A percentile compares a stretch with the other conserved stretches of the same genome.
Evolutionary conservation across 2,797 vertebrate genomes (phyloP).

Genomic region (Sphaeramia orbicularis): DNA sequence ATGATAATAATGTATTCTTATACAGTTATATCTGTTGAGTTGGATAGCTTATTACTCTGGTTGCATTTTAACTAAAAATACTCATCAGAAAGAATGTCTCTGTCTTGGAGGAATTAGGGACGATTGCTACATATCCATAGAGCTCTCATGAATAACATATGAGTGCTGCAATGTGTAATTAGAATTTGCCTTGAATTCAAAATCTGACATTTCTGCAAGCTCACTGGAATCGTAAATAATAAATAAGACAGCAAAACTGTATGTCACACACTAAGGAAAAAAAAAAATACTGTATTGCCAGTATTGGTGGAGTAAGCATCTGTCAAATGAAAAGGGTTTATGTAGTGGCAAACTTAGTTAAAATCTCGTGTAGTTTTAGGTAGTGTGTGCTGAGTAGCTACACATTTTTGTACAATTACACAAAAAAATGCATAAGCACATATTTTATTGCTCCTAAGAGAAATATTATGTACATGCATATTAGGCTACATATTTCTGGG

Average conservation of each 20-base stretch:
- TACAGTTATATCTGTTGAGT: neutral
- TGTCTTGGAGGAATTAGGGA: conserved; percentile 1
- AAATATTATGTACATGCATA: neutral
- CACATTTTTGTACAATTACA: neutral
- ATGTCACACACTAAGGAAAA: neutral
- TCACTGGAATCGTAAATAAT: neutral
- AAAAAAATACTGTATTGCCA: neutral
- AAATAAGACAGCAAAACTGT: neutral
- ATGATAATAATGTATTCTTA: too few relatives aligned
- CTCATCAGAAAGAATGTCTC: neutral
- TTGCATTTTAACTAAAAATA: conserved; percentile 4
- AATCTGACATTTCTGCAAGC: neutral
- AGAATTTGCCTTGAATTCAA: neutral
- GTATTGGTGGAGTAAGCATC: neutral
- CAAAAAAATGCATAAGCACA: neutral
- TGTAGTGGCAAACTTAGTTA: neutral
- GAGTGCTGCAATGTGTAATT: neutral
- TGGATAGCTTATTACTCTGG: neutral
- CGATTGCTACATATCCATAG: neutral
- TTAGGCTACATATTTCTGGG: neutral
- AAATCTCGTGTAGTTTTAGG: neutral
- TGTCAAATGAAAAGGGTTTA: neutral
- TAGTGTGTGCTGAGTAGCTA: neutral
- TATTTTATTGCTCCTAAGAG: neutral
- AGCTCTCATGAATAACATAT: neutral